phyloP scores from a whole-genome alignment of 2,888 invertebrate genomes.

The Pterostichus niger region DNA sequence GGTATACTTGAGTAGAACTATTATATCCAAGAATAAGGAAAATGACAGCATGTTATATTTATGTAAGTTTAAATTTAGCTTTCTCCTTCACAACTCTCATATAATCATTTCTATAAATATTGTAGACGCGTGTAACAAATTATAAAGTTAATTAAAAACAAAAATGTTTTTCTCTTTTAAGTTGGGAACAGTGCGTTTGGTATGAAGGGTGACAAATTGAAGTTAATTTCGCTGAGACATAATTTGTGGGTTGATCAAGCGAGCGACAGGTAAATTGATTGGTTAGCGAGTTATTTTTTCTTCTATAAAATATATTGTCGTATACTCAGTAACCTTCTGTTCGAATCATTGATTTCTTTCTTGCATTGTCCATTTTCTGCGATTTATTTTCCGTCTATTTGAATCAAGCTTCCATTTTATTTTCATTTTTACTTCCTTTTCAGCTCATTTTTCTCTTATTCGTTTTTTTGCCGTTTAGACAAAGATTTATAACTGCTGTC shows the following conservation, averaged over 20 bases:
- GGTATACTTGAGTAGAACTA: too few relatives aligned
- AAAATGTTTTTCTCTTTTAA: too few relatives aligned
- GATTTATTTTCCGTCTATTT: slow-evolving; percentile 76
- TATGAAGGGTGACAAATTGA: slow-evolving; percentile 23
- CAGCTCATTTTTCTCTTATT: slow-evolving; percentile 77
- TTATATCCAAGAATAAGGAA: too few relatives aligned
- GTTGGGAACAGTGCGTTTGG: too few relatives aligned
- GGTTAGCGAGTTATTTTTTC: slow-evolving; percentile 35
- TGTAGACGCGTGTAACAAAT: too few relatives aligned
- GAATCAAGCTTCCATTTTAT: slow-evolving; percentile 76
- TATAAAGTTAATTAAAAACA: too few relatives aligned
- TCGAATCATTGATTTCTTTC: slow-evolving; percentile 59
- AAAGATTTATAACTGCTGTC: slow-evolving; percentile 77
- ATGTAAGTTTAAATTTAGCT: too few relatives aligned
- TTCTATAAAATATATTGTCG: slow-evolving; percentile 51
- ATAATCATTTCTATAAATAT: too few relatives aligned
- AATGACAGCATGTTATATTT: too few relatives aligned
- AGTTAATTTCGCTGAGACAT: slow-evolving; percentile 28
- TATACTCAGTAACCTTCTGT: slow-evolving; percentile 5
- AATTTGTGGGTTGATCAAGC: slow-evolving; percentile 26
- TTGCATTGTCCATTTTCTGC: slow-evolving; percentile 64
- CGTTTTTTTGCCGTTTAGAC: slow-evolving; percentile 74
- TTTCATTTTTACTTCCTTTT: slow-evolving; percentile 74
- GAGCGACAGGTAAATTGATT: slow-evolving; percentile 31
- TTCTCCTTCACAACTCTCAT: too few relatives aligned